These are phyloP conservation scores for Holocentrus rufus DNA, from an alignment of 2,797 vertebrate species.

Conservation along the genomic window DNA sequence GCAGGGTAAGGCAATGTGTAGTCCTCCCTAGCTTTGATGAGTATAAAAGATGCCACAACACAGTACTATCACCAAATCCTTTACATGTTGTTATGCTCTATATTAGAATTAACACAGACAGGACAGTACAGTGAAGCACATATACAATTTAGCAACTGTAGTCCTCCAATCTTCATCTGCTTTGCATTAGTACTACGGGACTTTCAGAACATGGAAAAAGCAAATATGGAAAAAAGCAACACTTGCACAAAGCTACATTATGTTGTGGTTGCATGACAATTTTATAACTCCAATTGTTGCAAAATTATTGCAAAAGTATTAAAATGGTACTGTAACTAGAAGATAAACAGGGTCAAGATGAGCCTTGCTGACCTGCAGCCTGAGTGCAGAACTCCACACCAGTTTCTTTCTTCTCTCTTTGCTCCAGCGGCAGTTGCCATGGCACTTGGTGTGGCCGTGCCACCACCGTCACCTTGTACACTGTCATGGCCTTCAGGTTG, in stretches of 20 bases:
- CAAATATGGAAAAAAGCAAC: neutral
- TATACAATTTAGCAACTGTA: slow-evolving; percentile 16
- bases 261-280: too few relatives aligned
- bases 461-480: slow-evolving; percentile 92
- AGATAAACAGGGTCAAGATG: slow-evolving; percentile 11
- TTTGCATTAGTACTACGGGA: neutral
- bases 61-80: slow-evolving; percentile 26
- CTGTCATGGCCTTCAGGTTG: slow-evolving; percentile 90
- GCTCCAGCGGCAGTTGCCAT: slow-evolving; percentile 98
- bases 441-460: slow-evolving; percentile 97
- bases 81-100: slow-evolving; percentile 3
- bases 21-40: slow-evolving; percentile 18
- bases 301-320: slow-evolving; percentile 3
- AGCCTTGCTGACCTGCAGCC: slow-evolving; percentile 88
- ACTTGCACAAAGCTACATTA: neutral
- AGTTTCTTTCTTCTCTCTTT: slow-evolving; percentile 93
- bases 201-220: slow-evolving; percentile 24
- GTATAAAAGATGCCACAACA: slow-evolving; percentile 15
- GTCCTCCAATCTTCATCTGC: slow-evolving; percentile 14
- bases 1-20: slow-evolving; percentile 62
- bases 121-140: slow-evolving; percentile 14
- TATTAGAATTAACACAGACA: slow-evolving; percentile 9
- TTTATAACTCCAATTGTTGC: too few relatives aligned
- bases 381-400: slow-evolving; percentile 95
- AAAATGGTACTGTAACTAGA: slow-evolving; percentile 14